Percentiles rank a stretch among this genome's conserved stretches.
phyloP scores from a whole-genome alignment of 2,113 vertebrate genomes.

The Syrrhaptes paradoxus region DNA sequence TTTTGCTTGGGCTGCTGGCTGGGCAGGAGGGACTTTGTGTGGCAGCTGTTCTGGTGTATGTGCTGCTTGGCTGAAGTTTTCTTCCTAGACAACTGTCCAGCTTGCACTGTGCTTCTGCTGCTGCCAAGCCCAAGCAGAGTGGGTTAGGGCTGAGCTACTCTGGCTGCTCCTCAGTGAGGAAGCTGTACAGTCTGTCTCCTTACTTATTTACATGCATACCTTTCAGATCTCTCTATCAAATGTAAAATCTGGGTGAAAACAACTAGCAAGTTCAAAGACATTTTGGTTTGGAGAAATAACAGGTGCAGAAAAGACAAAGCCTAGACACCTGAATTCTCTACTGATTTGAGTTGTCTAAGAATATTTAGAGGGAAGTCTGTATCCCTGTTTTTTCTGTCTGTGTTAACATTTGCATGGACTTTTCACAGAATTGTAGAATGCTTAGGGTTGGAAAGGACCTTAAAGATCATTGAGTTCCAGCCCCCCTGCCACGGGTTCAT shows the following conservation, averaged over 20 bases:
- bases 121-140: not conserved
- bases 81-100: not conserved
- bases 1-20: not conserved
- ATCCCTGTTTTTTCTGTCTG: not conserved
- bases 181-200: not conserved
- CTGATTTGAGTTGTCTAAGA: not conserved
- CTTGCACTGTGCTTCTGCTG: not conserved
- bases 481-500: not conserved
- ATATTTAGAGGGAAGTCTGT: not conserved
- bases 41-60: not conserved
- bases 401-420: not conserved
- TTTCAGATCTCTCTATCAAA: not conserved
- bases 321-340: not conserved
- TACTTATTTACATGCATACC: not conserved
- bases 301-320: not conserved
- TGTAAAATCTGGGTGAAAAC: not conserved
- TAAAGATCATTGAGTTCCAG: no score
- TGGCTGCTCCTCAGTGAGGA: rapidly evolving
- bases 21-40: not conserved
- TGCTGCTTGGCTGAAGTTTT: not conserved
- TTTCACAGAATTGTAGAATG: not conserved
- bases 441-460: no score
- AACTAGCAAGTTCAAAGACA: not conserved
- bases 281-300: not conserved
- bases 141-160: not conserved